Base-by-base conservation (phyloP, 1,140 invertebrate genomes). In the Diorhabda carinulata region DNA sequence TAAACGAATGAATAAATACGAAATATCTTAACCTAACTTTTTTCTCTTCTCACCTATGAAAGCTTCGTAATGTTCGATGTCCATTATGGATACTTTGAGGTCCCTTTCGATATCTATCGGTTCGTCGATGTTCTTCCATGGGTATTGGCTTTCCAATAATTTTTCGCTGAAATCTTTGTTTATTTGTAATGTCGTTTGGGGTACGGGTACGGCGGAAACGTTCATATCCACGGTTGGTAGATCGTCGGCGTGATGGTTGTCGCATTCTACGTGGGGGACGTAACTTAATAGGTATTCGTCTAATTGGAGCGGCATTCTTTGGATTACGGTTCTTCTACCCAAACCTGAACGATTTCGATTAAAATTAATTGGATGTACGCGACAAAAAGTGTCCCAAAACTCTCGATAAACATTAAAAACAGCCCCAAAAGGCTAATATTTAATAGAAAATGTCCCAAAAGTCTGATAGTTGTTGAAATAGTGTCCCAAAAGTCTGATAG, bases 21-120 rank as follows among this genome's bases (percentile, higher is more conserved):
- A 25, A 1, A 25, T 1, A 25, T 25, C 25, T 25, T 25, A 25
- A 25, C 25, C 25, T 1, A 25, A 25, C 25, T 25, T 25, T 25
- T 25, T 25, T 25, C 2, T 25, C 25, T 25, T 6, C 45, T 2
- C 8, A 52, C 47, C 45, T 8, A 89, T 84, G 76, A 91, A 90
- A 56, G 85, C 81, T 66, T 86, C 84, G 79, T 88, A 92, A 76
- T 89, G 88, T 60, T 88, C 84, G 2, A 92, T 82, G 74, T 92
- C 90, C 70, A 91, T 84, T 0, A 89, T 72, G 41, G 86, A 87
- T 2, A 87, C 81, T 25, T 87, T 83, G 2, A 89, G 75, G 67
- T 88, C 83, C 2, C 86, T 81, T 5, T 86, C 83, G 3, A 92
- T 82, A 77, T 92, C 87, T 0, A 85, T 73, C 0, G 91, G 91